Evolutionary conservation across 2,888 invertebrate genomes (phyloP), one percentile per base, ranked within the genome.

Genomic region (Tenthredo mesomela): DNA sequence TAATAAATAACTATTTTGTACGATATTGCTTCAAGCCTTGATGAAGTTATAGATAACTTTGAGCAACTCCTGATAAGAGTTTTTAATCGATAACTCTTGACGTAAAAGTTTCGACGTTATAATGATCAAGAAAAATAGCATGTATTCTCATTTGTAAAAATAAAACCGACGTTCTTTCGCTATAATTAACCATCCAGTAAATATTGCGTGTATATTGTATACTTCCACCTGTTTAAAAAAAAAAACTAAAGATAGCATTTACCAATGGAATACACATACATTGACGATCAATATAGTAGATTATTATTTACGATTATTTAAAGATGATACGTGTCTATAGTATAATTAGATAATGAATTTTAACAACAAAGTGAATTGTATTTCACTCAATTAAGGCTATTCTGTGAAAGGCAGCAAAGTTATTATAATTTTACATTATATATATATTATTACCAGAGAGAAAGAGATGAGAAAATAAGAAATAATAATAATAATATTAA

Each of bases 1-100:
- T 25, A 75, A 61, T 61, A 80, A 61, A 61, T 80, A 40, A 80
- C 61, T 80, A 80, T 61, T 77, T 80, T 80, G 61, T 80, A 80
- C 78, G 43, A 71, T 71, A 33, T n/a, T 54, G 2, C n/a, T 40
- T 61, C 25, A 21, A 61, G 6, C 61, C 61, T 61, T 21, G 21
- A 61, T 58, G 12, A 54, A 47, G 21, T 43, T 25, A 25, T 25
- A 25, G 25, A 21, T 47, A n/a, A 73, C 43, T 25, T 43, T 73
- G 21, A 18, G 43, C 50, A 50, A 15, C 18, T 75, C 75, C 75
- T 54, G 33, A 50, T 29, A 33, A 77, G 18, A 29, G 33, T 67
- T 33, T 67, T 1, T 33, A 15, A 33, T 67, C 33, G 18, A 33
- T 33, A 33, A 33, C 29, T 71, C n/a, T 37, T 37, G n/a, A 71